Conservation (phyloP, 2,888 invertebrate genomes). For the Megalurothrips usitatus region DNA sequence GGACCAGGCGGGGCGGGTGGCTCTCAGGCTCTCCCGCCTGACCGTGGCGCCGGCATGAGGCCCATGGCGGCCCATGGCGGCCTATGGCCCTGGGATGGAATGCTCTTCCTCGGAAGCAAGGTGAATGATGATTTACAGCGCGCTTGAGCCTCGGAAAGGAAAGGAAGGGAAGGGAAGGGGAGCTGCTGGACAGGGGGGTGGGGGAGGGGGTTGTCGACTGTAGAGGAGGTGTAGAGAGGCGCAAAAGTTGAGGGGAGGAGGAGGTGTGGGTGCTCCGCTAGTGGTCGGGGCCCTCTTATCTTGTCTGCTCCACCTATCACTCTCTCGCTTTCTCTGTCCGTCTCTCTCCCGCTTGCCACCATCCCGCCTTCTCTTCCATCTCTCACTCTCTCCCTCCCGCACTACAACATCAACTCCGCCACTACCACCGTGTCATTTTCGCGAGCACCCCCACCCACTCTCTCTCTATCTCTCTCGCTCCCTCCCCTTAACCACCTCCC, state of each 20-base stretch:
- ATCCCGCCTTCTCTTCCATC: background rate
- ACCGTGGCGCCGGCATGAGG: too few species aligned
- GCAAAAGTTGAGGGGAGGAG: background rate
- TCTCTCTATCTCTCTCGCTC: background rate
- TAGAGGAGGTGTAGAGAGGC: too few species aligned
- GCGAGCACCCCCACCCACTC: background rate
- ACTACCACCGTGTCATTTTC: background rate
- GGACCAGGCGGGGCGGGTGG: too few species aligned
- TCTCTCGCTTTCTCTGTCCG: background rate
- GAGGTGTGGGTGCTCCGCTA: background rate
- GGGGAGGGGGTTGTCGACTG: too few species aligned
- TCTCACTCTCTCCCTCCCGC: background rate
- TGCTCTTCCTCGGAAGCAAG: background rate
- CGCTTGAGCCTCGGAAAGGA: background rate
- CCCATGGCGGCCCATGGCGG: too few species aligned
- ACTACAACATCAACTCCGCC: background rate
- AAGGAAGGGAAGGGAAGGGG: background rate
- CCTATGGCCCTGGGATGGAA: too few species aligned
- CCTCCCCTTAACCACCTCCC: background rate
- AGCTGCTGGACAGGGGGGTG: background rate
- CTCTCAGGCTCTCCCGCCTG: too few species aligned
- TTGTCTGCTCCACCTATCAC: background rate
- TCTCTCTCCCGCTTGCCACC: too few species aligned
- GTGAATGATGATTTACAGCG: slow-evolving; percentile 14
- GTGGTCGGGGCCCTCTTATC: background rate